Percentiles rank a stretch among this genome's conserved stretches.
phyloP scores from a whole-genome alignment of 1,140 invertebrate genomes.

The Anoplophora glabripennis region DNA sequence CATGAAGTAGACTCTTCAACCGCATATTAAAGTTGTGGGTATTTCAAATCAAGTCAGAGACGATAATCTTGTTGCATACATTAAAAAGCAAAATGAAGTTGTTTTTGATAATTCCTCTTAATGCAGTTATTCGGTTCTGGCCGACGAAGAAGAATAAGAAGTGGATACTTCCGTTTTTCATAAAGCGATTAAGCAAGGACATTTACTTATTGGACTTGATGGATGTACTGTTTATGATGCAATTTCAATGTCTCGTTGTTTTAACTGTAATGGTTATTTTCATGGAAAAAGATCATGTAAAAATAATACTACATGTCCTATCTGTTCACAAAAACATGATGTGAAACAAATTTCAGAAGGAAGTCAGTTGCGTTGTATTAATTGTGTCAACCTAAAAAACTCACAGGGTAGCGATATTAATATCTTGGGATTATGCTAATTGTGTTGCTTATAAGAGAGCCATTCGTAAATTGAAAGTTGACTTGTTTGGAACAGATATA shows the following conservation, averaged over 20 bases:
- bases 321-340: too few species aligned
- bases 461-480: background rate
- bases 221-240: too few species aligned
- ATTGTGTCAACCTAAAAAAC: too few species aligned
- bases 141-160: background rate
- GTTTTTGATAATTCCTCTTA: background rate
- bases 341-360: too few species aligned
- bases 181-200: background rate
- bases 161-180: background rate
- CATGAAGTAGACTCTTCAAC: background rate
- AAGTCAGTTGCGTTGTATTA: too few species aligned
- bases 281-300: too few species aligned
- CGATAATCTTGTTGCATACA: background rate
- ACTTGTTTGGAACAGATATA: background rate
- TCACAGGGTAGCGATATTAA: too few species aligned
- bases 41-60: background rate
- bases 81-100: background rate
- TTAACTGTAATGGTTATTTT: too few species aligned
- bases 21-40: background rate
- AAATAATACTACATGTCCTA: too few species aligned
- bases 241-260: too few species aligned
- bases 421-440: too few species aligned
- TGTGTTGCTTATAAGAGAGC: too few species aligned
- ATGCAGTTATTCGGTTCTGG: background rate
- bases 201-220: background rate